Conservation (phyloP, 2,888 invertebrate species). For the Mesorhabditis spiculigera region DNA sequence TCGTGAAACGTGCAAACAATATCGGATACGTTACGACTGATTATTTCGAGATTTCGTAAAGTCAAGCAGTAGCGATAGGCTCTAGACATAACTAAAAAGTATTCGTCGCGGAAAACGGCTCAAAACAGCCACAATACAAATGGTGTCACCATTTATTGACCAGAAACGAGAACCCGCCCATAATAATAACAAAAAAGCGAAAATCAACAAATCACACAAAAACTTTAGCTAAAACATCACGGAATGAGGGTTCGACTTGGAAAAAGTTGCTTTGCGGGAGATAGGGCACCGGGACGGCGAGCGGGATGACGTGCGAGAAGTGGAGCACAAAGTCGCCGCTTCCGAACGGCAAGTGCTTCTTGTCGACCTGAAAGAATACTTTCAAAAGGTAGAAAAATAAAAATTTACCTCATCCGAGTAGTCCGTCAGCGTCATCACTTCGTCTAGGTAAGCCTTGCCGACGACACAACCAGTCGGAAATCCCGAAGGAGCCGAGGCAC, state of each 20-base stretch:
- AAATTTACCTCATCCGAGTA: constrained; percentile 27
- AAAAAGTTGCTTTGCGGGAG: constrained; percentile 30
- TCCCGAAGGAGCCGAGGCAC: constrained; percentile 15
- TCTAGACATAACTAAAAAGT: not conserved
- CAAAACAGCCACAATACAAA: not conserved
- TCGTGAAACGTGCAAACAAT: no score
- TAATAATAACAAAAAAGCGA: not conserved
- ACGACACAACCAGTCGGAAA: constrained; percentile 36
- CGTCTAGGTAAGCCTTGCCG: constrained; percentile 34
- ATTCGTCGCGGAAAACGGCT: no score
- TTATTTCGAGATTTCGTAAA: not conserved
- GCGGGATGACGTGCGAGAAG: constrained; percentile 31
- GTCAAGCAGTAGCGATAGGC: not conserved
- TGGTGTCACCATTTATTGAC: not conserved
- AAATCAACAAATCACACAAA: not conserved
- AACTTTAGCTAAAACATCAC: not conserved
- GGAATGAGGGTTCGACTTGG: constrained; percentile 28
- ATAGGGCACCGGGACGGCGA: constrained; percentile 37
- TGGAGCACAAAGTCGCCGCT: constrained; percentile 35
- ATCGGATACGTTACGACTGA: no score
- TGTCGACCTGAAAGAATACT: constrained; percentile 16
- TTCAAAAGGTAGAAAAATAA: constrained; percentile 15
- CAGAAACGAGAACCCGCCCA: not conserved
- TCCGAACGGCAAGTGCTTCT: constrained; percentile 16
- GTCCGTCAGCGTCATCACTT: constrained; percentile 31